Conservation (phyloP, 2,888 invertebrate genomes). For the Thereva nobilitata region DNA sequence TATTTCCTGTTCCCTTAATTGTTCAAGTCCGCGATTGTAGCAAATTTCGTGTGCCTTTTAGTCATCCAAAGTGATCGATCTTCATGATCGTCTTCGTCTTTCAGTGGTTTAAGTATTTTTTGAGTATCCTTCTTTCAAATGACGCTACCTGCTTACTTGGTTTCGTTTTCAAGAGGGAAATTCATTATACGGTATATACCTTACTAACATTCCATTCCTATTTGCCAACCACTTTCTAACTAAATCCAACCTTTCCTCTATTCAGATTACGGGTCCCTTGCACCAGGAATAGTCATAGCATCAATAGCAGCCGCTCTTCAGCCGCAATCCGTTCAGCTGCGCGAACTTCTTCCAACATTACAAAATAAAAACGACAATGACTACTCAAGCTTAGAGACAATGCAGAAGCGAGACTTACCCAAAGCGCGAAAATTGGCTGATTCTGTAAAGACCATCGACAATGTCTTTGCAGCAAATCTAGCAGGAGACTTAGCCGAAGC, state of each 20-base stretch:
- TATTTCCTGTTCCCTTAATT: too few relatives aligned
- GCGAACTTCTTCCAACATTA: conserved; percentile 54
- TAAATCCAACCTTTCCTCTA: background rate
- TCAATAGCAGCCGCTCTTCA: conserved; percentile 67
- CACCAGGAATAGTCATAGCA: conserved; percentile 64
- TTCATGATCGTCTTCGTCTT: too few relatives aligned
- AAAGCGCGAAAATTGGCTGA: conserved; percentile 35
- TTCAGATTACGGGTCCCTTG: conserved; percentile 63
- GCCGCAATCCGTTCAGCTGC: conserved; percentile 61
- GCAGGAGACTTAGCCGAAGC: conserved; percentile 71
- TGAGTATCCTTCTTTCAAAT: too few relatives aligned
- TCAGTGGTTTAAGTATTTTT: too few relatives aligned
- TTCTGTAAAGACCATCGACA: conserved; percentile 57
- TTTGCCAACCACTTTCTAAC: background rate
- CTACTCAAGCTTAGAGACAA: conserved; percentile 47
- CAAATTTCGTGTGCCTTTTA: too few relatives aligned
- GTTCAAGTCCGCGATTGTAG: too few relatives aligned
- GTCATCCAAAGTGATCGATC: too few relatives aligned
- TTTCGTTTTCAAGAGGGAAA: too few relatives aligned
- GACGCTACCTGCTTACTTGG: too few relatives aligned
- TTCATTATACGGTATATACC: too few relatives aligned
- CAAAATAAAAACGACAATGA: conserved; percentile 16
- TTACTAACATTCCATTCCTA: too few relatives aligned
- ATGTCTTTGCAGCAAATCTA: conserved; percentile 66
- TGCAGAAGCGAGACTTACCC: conserved; percentile 47